Conservation (phyloP, 2,888 invertebrate genomes). For the Sialis fuliginosa region DNA sequence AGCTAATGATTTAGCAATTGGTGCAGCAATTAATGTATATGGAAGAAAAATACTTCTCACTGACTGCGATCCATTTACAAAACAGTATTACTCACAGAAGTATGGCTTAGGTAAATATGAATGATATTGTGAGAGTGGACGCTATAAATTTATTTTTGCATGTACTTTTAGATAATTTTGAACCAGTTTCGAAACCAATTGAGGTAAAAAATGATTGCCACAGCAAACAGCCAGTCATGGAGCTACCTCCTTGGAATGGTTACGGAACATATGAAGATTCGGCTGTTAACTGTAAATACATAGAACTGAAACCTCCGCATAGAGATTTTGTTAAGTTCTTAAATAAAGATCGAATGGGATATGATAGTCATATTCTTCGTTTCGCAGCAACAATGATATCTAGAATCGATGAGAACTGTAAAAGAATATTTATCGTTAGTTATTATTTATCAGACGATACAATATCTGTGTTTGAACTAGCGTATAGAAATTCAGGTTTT, state of each 20-base stretch:
- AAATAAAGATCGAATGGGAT: constrained; percentile 58
- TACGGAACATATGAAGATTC: constrained; percentile 83
- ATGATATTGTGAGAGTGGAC: too few species aligned
- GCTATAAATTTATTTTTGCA: neutral
- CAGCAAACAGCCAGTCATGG: constrained; percentile 18
- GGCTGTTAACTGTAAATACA: constrained; percentile 65
- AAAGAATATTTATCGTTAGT: constrained; percentile 61
- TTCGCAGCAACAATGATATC: constrained; percentile 65
- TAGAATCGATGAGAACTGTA: constrained; percentile 41
- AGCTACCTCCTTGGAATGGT: constrained; percentile 78
- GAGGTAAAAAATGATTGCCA: constrained; percentile 15
- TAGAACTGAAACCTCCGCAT: constrained; percentile 61
- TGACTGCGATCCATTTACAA: constrained; percentile 73
- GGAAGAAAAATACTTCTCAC: constrained; percentile 65
- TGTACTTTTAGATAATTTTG: constrained; percentile 36
- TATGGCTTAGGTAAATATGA: constrained; percentile 34
- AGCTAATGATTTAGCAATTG: constrained; percentile 67
- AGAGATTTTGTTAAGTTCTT: constrained; percentile 66
- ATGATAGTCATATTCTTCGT: constrained; percentile 58
- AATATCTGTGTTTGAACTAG: constrained; percentile 63
- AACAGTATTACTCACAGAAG: constrained; percentile 61
- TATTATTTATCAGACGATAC: constrained; percentile 73
- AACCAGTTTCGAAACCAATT: constrained; percentile 33
- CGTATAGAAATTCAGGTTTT: constrained; percentile 48
- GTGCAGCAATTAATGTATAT: constrained; percentile 61